These are phyloP conservation scores for Allacma fusca DNA, from an alignment of 2,888 invertebrate species.

Conservation along the genomic window DNA sequence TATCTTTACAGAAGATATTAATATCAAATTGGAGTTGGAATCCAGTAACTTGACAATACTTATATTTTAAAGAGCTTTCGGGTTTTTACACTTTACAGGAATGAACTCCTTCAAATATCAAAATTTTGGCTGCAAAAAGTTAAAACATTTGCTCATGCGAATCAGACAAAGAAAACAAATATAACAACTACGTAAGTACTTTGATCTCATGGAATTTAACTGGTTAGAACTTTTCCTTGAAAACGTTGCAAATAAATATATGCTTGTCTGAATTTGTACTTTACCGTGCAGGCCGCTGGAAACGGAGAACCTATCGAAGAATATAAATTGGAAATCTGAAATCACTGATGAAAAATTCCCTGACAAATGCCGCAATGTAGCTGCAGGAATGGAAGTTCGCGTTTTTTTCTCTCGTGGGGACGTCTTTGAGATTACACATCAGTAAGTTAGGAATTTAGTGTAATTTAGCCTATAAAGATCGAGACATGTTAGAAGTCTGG, in stretches of 20 bases:
- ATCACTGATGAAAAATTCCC: conserved; percentile 30
- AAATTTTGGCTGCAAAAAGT: conserved; percentile 27
- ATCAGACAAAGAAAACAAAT: conserved; percentile 25
- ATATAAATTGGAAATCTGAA: background rate
- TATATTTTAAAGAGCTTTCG: too few species aligned
- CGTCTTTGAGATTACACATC: conserved; percentile 20
- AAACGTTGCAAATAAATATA: too few species aligned
- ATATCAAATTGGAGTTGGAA: too few species aligned
- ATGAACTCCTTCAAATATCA: background rate
- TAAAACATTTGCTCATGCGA: background rate
- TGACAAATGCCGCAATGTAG: conserved; percentile 24
- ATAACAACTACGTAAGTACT: conserved; percentile 3
- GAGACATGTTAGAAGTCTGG: too few species aligned
- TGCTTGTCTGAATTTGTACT: background rate
- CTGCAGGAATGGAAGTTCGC: conserved; percentile 28
- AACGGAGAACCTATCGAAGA: conserved; percentile 1
- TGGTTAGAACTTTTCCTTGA: too few species aligned
- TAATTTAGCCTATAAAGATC: too few species aligned
- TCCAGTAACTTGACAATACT: too few species aligned
- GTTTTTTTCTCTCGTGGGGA: background rate
- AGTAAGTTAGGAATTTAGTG: conserved; percentile 12
- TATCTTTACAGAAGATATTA: too few species aligned
- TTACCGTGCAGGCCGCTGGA: background rate
- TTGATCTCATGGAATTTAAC: too few species aligned
- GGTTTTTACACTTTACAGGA: too few species aligned